These are phyloP conservation scores for Campoletis raptor DNA, from an alignment of 2,888 invertebrate genomes.

Conservation along the genomic window DNA sequence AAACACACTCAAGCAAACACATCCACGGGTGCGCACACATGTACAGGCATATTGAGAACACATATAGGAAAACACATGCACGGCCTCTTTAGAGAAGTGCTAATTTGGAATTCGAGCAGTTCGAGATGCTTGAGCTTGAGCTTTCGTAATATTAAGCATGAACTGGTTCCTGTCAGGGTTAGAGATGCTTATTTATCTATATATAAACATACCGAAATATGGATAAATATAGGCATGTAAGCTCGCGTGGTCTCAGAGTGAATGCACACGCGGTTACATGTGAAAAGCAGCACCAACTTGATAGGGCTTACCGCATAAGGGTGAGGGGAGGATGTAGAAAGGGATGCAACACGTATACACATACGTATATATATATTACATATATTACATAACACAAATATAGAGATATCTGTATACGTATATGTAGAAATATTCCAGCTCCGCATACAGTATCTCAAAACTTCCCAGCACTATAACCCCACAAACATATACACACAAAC, in stretches of 20 bases:
- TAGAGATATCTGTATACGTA: not conserved
- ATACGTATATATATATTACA: too few relatives aligned
- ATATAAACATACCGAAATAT: not conserved
- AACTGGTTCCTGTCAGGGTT: constrained; percentile 37
- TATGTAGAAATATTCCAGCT: constrained; percentile 46
- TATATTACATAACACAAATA: not conserved
- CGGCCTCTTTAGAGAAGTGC: constrained; percentile 31
- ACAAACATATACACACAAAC: constrained; percentile 19
- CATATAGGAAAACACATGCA: not conserved
- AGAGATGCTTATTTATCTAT: constrained; percentile 34
- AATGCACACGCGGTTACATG: constrained; percentile 59
- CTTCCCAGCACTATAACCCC: constrained; percentile 48
- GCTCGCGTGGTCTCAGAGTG: constrained; percentile 37
- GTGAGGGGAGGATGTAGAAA: constrained; percentile 27
- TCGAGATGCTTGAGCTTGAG: constrained; percentile 31
- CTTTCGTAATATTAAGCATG: constrained; percentile 48
- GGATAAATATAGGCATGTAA: not conserved
- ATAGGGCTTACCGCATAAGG: constrained; percentile 50
- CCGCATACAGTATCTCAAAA: constrained; percentile 57
- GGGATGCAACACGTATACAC: constrained; percentile 53
- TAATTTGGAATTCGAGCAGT: constrained; percentile 60
- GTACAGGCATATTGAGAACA: not conserved
- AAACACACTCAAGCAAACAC: not conserved
- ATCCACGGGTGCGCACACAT: not conserved
- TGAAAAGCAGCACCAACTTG: constrained; percentile 50